Evolutionary conservation across 2,888 invertebrate genomes (phyloP).

Genomic region (Kuschelorhynchus macadamiae): DNA sequence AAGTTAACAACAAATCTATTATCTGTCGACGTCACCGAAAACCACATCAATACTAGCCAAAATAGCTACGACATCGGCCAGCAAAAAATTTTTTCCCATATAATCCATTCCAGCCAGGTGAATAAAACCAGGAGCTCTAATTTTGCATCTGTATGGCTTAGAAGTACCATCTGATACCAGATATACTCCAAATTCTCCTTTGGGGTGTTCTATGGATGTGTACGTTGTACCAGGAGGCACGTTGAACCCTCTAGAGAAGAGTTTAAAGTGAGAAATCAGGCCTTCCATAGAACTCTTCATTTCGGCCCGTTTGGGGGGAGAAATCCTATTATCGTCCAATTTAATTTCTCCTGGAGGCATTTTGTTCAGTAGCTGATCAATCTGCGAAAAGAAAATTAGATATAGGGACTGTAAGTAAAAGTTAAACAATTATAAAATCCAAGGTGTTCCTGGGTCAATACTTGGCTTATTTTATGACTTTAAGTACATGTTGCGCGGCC

Average conservation of each 20-base stretch:
- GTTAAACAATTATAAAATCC: no score
- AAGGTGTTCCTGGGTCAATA: no score
- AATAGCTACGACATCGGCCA: constrained; percentile 86
- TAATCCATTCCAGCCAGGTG: constrained; percentile 77
- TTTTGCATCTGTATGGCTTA: constrained; percentile 74
- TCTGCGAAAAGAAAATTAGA: background rate
- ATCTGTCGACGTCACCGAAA: constrained; percentile 77
- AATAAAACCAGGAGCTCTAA: constrained; percentile 71
- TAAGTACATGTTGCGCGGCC: no score
- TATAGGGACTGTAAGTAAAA: no score
- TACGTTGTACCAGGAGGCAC: constrained; percentile 91
- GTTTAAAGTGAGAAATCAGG: constrained; percentile 91
- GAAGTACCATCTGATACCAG: constrained; percentile 88
- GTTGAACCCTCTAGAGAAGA: constrained; percentile 84
- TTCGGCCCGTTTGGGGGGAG: constrained; percentile 80
- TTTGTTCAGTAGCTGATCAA: constrained; percentile 82
- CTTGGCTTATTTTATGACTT: no score
- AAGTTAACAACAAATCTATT: no score
- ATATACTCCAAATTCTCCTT: constrained; percentile 90
- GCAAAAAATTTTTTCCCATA: constrained; percentile 66
- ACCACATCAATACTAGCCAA: constrained; percentile 74
- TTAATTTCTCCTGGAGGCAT: constrained; percentile 87
- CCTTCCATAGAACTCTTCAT: constrained; percentile 93
- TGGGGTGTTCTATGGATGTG: constrained; percentile 85
- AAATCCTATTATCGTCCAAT: constrained; percentile 85